These are phyloP conservation scores for Sorex maritimensis DNA, from an alignment of 2,797 vertebrate genomes.

Conservation along the genomic window DNA sequence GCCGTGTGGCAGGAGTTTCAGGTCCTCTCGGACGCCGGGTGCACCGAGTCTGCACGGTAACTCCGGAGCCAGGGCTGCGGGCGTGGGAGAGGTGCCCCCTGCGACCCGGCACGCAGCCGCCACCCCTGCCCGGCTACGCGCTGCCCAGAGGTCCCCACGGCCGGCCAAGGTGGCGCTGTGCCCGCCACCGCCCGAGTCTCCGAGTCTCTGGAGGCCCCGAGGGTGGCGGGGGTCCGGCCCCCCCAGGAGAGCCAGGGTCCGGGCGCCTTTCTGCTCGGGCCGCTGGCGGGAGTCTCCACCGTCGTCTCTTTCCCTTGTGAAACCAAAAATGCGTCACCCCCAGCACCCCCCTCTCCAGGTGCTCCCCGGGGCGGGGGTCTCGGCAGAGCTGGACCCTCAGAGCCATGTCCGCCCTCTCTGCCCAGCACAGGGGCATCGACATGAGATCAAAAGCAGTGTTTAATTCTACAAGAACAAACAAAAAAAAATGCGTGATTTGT, in stretches of 20 bases:
- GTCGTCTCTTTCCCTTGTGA: conserved; percentile 74
- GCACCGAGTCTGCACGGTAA: no score
- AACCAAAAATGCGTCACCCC: conserved; percentile 74
- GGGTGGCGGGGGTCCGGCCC: no score
- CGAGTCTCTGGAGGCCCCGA: no score
- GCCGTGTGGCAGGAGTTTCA: no score
- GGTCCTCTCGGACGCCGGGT: no score
- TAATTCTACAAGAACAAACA: conserved; percentile 57
- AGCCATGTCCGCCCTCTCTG: conserved; percentile 68
- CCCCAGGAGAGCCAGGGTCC: conserved; percentile 62
- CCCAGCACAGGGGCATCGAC: conserved; percentile 62
- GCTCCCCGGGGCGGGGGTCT: not conserved
- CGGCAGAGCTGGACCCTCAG: conserved; percentile 17
- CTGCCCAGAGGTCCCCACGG: no score
- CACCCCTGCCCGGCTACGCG: no score
- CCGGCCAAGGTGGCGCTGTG: no score
- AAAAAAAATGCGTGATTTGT: conserved; percentile 7
- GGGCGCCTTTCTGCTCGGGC: conserved; percentile 32
- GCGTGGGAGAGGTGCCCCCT: no score
- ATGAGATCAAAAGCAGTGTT: conserved; percentile 66
- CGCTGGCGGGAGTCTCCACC: conserved; percentile 60
- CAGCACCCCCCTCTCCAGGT: not conserved
- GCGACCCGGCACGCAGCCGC: no score
- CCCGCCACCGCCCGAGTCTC: no score
- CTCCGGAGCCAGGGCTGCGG: no score